These are phyloP conservation scores for Phylloscopus trochiloides DNA, from an alignment of 2,113 vertebrate species.

Conservation along the genomic window DNA sequence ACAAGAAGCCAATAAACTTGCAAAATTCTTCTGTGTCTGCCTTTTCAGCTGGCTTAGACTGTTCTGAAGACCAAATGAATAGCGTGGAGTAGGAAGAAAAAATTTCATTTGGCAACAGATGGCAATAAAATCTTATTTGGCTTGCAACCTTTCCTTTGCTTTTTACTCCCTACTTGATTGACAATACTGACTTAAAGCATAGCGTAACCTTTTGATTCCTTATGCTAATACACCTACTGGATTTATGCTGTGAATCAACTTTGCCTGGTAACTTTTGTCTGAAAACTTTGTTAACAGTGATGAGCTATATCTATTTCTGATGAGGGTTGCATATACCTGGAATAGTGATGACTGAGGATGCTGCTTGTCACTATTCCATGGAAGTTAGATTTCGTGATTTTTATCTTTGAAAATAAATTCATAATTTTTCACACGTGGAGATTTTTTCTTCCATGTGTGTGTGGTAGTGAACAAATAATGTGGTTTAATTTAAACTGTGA, in stretches of 20 bases:
- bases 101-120: not conserved
- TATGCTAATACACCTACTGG: not conserved
- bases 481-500: not conserved
- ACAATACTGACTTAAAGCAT: not conserved
- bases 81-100: not conserved
- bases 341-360: not conserved
- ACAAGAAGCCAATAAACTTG: not conserved
- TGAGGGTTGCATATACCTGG: not conserved
- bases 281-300: not conserved
- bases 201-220: not conserved
- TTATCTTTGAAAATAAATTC: not conserved
- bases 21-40: not conserved
- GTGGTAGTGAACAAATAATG: not conserved
- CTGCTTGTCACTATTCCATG: fast-evolving
- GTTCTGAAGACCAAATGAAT: not conserved
- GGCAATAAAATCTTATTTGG: not conserved
- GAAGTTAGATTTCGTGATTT: not conserved
- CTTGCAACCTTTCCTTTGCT: not conserved
- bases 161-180: not conserved
- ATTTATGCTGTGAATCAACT: not conserved
- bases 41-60: not conserved
- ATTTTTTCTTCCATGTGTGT: not conserved
- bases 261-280: not conserved
- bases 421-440: not conserved
- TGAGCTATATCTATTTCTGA: not conserved